phyloP scores from a whole-genome alignment of 2,888 invertebrate species.

The Neuroscelio doddi region DNA sequence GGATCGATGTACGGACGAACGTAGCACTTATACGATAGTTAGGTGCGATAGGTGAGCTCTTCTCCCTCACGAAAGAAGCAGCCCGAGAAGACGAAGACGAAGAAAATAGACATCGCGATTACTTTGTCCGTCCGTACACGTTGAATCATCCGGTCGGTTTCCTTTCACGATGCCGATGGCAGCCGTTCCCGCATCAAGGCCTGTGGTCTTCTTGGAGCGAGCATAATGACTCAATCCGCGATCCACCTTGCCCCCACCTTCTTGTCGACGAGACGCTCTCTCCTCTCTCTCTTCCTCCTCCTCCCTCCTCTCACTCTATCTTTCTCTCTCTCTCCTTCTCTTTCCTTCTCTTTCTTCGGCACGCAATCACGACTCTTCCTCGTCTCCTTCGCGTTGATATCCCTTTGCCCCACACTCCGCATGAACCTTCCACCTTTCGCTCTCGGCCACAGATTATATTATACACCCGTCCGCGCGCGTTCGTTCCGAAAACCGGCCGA shows the following conservation, averaged over 20 bases:
- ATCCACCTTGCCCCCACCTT: slow-evolving; percentile 66
- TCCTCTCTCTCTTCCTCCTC: slow-evolving; percentile 17
- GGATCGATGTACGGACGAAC: slow-evolving; percentile 13
- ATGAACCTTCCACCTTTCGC: slow-evolving; percentile 53
- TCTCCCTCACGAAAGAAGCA: slow-evolving; percentile 16
- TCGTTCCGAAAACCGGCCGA: slow-evolving; percentile 54
- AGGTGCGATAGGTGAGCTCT: slow-evolving; percentile 38
- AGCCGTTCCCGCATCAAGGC: slow-evolving; percentile 66
- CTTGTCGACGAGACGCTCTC: slow-evolving; percentile 52
- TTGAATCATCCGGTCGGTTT: slow-evolving; percentile 66
- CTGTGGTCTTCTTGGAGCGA: slow-evolving; percentile 69
- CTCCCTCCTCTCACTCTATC: slow-evolving; percentile 27
- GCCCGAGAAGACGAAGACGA: slow-evolving; percentile 32
- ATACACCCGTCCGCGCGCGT: slow-evolving; percentile 55
- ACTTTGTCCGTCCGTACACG: slow-evolving; percentile 63
- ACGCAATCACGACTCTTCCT: slow-evolving; percentile 10
- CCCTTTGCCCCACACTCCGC: slow-evolving; percentile 15
- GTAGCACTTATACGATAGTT: slow-evolving; percentile 42
- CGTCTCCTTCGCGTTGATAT: slow-evolving; percentile 20
- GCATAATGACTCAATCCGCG: slow-evolving; percentile 72
- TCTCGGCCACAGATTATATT: slow-evolving; percentile 61
- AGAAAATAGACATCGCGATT: slow-evolving; percentile 53
- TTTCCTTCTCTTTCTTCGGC: slow-evolving; percentile 30
- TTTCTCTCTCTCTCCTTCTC: slow-evolving; percentile 14
- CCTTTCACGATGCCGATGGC: slow-evolving; percentile 67